These are phyloP conservation scores for Endomychus coccineus DNA, from an alignment of 2,888 invertebrate genomes.

Conservation along the genomic window DNA sequence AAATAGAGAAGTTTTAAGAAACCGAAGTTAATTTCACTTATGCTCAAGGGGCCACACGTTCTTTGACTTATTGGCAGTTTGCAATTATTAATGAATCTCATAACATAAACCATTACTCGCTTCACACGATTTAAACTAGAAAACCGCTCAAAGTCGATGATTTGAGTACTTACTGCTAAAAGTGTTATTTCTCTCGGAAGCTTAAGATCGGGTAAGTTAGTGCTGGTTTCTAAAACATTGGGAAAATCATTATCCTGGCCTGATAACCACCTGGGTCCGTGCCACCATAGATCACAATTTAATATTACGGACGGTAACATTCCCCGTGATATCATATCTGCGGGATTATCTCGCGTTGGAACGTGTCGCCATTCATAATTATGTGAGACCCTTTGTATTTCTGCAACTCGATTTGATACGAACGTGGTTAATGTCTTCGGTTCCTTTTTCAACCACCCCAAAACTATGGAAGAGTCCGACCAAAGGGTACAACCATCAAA, in stretches of 20 bases:
- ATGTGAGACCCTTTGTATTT: constrained; percentile 11
- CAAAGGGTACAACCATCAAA: constrained; percentile 11
- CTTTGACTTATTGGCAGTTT: constrained; percentile 5
- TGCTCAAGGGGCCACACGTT: background rate
- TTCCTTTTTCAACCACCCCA: constrained; percentile 13
- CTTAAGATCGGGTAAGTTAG: too few species aligned
- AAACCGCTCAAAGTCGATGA: too few species aligned
- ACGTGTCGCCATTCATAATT: constrained; percentile 13
- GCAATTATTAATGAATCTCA: too few species aligned
- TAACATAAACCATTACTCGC: too few species aligned
- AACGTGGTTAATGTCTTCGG: constrained; percentile 13
- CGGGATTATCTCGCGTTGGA: constrained; percentile 13
- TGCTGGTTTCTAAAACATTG: too few species aligned
- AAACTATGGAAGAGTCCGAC: constrained; percentile 14
- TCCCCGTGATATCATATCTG: constrained; percentile 10
- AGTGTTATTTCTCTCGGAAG: too few species aligned
- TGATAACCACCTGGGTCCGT: constrained; percentile 8
- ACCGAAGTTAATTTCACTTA: background rate
- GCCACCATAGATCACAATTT: constrained; percentile 11
- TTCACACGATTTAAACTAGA: too few species aligned
- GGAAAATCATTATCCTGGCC: background rate
- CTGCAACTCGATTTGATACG: constrained; percentile 12
- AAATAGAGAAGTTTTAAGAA: background rate
- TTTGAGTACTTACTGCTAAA: too few species aligned
- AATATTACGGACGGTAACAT: constrained; percentile 2